phyloP scores from a whole-genome alignment of 2,888 invertebrate species.

The Scaptodrosophila latifasciaeformis region DNA sequence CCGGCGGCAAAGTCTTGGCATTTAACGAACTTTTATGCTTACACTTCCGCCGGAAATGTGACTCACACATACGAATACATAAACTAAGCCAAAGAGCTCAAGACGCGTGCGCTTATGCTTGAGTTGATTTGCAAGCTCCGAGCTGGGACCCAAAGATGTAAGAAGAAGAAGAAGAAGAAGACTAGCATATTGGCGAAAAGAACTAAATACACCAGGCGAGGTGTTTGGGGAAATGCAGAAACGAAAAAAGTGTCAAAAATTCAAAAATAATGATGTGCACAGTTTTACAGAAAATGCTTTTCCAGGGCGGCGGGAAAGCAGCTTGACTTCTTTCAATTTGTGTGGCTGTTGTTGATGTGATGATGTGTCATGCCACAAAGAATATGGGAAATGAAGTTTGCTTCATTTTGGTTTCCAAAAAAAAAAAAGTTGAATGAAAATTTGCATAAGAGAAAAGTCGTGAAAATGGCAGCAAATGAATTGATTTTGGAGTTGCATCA shows the following conservation, averaged over 20 bases:
- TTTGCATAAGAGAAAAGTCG: slow-evolving; percentile 44
- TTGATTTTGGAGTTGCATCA: not conserved
- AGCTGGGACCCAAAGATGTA: slow-evolving; percentile 42
- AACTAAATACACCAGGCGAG: no score
- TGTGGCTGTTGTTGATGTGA: slow-evolving; percentile 9
- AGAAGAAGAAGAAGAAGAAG: slow-evolving; percentile 19
- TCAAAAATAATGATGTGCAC: slow-evolving; percentile 63
- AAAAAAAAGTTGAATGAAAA: slow-evolving; percentile 35
- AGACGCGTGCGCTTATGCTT: slow-evolving; percentile 39
- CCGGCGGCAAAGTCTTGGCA: slow-evolving; percentile 40
- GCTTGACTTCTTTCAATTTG: not conserved
- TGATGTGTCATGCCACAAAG: slow-evolving; percentile 11
- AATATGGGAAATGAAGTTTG: slow-evolving; percentile 56
- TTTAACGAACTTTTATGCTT: slow-evolving; percentile 67
- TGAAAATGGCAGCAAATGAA: slow-evolving; percentile 3
- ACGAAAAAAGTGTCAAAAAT: slow-evolving; percentile 67
- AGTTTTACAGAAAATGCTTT: slow-evolving; percentile 53
- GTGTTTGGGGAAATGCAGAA: no score
- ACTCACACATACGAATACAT: slow-evolving; percentile 9
- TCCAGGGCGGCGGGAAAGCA: slow-evolving; percentile 3
- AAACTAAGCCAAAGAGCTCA: slow-evolving; percentile 15
- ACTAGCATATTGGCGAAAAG: not conserved
- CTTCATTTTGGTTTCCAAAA: not conserved
- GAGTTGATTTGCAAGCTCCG: slow-evolving; percentile 66
- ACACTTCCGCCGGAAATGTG: slow-evolving; percentile 69